Evolutionary conservation across 1,140 invertebrate genomes (phyloP).

Genomic region (Solen grandis): DNA sequence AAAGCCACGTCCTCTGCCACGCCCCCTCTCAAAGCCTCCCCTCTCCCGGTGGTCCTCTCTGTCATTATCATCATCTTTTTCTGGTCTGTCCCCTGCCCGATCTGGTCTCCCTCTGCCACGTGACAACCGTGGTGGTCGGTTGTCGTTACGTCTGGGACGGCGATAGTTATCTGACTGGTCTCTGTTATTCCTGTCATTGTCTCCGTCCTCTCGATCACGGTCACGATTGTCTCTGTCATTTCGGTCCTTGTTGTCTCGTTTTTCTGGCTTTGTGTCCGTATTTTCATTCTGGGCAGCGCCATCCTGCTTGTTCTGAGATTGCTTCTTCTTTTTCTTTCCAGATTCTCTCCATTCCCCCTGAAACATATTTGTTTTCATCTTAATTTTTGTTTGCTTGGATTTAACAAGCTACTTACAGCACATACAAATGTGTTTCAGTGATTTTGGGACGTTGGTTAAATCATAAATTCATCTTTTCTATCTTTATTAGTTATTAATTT

Average conservation of each 20-base stretch:
- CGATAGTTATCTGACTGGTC: slow-evolving; percentile 46
- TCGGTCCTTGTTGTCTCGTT: slow-evolving; percentile 29
- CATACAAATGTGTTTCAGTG: too few relatives aligned
- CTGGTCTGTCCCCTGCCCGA: slow-evolving; percentile 38
- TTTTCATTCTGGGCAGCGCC: slow-evolving; percentile 1
- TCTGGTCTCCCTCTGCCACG: slow-evolving; percentile 40
- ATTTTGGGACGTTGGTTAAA: too few relatives aligned
- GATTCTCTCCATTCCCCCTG: slow-evolving; percentile 50
- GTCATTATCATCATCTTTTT: slow-evolving; percentile 33
- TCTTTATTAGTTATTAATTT: too few relatives aligned
- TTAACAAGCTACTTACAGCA: too few relatives aligned
- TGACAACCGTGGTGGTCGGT: slow-evolving; percentile 47
- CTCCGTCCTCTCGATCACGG: slow-evolving; percentile 43
- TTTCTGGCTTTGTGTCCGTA: slow-evolving; percentile 39
- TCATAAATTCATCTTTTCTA: too few relatives aligned
- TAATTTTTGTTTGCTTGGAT: too few relatives aligned
- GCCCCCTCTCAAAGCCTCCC: slow-evolving; percentile 9
- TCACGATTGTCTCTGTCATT: slow-evolving; percentile 47
- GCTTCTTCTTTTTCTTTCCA: slow-evolving; percentile 55
- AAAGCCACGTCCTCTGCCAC: slow-evolving; percentile 43
- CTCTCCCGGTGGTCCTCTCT: slow-evolving; percentile 31
- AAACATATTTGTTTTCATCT: too few relatives aligned
- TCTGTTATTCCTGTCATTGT: slow-evolving; percentile 31
- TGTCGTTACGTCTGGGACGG: slow-evolving; percentile 22
- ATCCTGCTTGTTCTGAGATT: neutral